Base-by-base conservation (phyloP, 2,888 invertebrate genomes). In the Proisotoma minuta region DNA sequence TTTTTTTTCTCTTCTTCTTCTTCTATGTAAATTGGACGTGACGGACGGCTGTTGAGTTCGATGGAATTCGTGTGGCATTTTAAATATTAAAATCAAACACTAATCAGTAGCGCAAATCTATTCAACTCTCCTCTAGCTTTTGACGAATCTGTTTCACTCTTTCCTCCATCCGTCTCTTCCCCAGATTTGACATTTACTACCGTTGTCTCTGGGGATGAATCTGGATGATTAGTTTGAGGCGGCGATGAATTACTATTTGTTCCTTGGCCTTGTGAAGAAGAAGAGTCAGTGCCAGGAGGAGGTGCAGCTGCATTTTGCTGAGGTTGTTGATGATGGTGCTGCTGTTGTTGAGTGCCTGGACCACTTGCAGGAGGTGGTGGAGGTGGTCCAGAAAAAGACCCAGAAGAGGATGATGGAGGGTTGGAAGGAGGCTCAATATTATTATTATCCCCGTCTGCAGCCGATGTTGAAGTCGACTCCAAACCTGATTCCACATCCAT, bases 61-160 rank as follows among this genome's bases (percentile, higher is more conserved):
- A n/a, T n/a, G n/a, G n/a, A n/a, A n/a, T n/a, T n/a, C n/a, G n/a
- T n/a, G n/a, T n/a, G n/a, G n/a, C n/a, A n/a, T n/a, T n/a, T n/a
- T n/a, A 65, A 68, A 61, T 59, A 68, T 65, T 59, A 60, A 64
- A 66, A 60, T 57, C 62, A 60, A 65, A 61, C 65, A 63, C 62
- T 66, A 65, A 65, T 39, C 39, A 54, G 54, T 22, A 65, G 60
- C 63, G 68, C 63, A 65, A 63, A 66, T 66, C 65, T 65, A 64
- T 68, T 66, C 48, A 59, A 62, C 62, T 61, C 51, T 65, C 56
- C 59, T 8, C 8, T 10, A 10, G 48, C 29, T 18, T 18, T n/a
- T 40, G 28, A 15, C 49, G 50, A 51, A 51, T 24, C 23, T n/a
- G 18, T 51, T 51, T 22, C 23, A 26, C 52, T 24, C 28, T 27